phyloP scores from a whole-genome alignment of 2,797 vertebrate species.

The Ctenopoma multispine region DNA sequence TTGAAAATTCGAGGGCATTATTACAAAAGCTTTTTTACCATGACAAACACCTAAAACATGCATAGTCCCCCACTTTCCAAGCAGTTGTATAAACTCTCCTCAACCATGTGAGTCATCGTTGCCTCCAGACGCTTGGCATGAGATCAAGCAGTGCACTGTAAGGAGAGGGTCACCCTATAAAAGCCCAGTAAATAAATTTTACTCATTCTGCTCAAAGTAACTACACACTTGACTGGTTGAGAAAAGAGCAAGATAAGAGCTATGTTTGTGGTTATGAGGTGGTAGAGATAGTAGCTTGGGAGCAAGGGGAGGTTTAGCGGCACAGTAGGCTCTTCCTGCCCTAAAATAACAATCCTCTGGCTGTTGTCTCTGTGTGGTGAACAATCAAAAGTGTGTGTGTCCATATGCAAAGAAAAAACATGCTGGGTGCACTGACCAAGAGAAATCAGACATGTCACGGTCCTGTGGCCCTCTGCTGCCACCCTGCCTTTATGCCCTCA shows the following conservation, averaged over 20 bases:
- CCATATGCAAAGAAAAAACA: constrained; percentile 32
- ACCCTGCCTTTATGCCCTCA: constrained; percentile 52
- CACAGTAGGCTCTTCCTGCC: constrained; percentile 68
- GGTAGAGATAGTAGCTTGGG: constrained; percentile 19
- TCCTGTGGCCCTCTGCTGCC: constrained; percentile 48
- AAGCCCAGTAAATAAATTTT: constrained; percentile 42
- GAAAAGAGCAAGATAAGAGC: background rate
- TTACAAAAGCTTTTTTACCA: constrained; percentile 8
- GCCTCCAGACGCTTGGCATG: constrained; percentile 58
- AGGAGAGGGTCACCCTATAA: constrained; percentile 52
- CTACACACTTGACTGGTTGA: background rate
- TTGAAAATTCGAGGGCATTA: constrained; percentile 30
- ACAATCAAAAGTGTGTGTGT: constrained; percentile 44
- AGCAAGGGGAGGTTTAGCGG: constrained; percentile 37
- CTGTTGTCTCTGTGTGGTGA: constrained; percentile 62
- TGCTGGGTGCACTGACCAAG: constrained; percentile 60
- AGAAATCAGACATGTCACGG: constrained; percentile 63
- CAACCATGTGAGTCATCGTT: constrained; percentile 48
- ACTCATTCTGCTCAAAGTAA: constrained; percentile 12
- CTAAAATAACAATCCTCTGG: constrained; percentile 65
- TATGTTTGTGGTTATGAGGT: constrained; percentile 24
- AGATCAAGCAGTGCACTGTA: constrained; percentile 57
- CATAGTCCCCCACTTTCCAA: constrained; percentile 31
- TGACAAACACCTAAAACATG: constrained; percentile 38
- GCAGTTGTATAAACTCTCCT: constrained; percentile 35